These are phyloP conservation scores for Eustalomyia histrio DNA, from an alignment of 2,888 invertebrate genomes.

Conservation along the genomic window DNA sequence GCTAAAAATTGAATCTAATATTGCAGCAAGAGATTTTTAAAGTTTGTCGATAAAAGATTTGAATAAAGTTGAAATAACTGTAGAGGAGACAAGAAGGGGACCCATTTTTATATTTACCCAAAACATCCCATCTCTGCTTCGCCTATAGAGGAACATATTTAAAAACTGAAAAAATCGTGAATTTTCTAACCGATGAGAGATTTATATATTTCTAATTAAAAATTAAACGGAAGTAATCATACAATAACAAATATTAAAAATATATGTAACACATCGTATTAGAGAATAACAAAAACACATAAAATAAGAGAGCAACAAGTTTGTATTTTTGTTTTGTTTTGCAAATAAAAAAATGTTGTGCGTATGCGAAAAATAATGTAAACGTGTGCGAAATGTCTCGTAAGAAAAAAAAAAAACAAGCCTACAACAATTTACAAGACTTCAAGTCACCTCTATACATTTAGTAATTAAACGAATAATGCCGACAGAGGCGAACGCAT, in stretches of 20 bases:
- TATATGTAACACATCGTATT: background rate
- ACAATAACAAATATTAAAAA: conserved; percentile 21
- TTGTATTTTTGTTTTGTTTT: conserved; percentile 11
- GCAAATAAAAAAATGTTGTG: conserved; percentile 12
- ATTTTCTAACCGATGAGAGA: conserved; percentile 32
- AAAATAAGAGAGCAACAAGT: conserved; percentile 46
- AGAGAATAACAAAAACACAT: conserved; percentile 11
- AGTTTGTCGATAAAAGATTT: no score
- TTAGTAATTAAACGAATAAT: conserved; percentile 67
- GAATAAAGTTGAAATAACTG: no score
- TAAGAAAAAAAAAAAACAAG: conserved; percentile 9
- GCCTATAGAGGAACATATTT: background rate
- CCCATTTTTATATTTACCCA: no score
- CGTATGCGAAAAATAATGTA: conserved; percentile 53
- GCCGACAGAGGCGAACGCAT: conserved; percentile 63
- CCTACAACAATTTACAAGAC: conserved; percentile 65
- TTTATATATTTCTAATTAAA: conserved; percentile 32
- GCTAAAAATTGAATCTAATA: no score
- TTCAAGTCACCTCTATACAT: conserved; percentile 52
- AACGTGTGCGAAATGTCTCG: conserved; percentile 17
- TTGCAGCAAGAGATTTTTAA: no score
- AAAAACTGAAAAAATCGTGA: conserved; percentile 34
- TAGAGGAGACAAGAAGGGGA: no score
- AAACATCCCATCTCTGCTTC: background rate
- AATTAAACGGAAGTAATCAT: conserved; percentile 60